phyloP scores from a whole-genome alignment of 2,113 vertebrate species.

The Misgurnus mizolepis region DNA sequence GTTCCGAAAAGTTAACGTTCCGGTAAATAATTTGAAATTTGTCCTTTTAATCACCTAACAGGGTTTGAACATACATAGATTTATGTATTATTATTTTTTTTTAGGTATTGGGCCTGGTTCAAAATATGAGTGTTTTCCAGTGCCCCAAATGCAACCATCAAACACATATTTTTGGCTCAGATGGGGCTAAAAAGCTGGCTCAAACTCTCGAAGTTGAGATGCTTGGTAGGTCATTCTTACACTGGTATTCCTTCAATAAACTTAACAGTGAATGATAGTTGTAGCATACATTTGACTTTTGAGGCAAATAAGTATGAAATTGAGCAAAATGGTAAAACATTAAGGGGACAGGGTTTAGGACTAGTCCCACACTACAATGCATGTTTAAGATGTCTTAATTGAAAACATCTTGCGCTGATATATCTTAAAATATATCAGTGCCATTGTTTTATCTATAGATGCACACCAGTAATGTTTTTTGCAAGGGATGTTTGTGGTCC shows the following conservation, averaged over 20 bases:
- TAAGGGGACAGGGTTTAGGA: too few relatives aligned
- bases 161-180: conserved; percentile 92
- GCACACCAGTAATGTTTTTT: too few relatives aligned
- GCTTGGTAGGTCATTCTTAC: conserved; percentile 76
- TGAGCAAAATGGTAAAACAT: not conserved
- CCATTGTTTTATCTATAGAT: too few relatives aligned
- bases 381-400: too few relatives aligned
- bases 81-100: not conserved
- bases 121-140: conserved; percentile 98
- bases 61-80: not conserved
- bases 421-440: too few relatives aligned
- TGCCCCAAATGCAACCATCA: conserved; percentile 91
- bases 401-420: too few relatives aligned
- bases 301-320: too few relatives aligned
- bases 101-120: conserved; percentile 92
- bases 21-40: conserved; percentile 74
- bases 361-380: too few relatives aligned
- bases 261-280: not conserved
- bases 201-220: conserved; percentile 79
- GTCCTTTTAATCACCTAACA: not conserved
- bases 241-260: not conserved
- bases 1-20: conserved; percentile 94
- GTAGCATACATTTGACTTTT: not conserved
- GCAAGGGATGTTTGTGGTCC: too few relatives aligned
- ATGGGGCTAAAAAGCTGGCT: conserved; percentile 85